phyloP scores from a whole-genome alignment of 1,140 invertebrate species.

The Phocides pigmalion region DNA sequence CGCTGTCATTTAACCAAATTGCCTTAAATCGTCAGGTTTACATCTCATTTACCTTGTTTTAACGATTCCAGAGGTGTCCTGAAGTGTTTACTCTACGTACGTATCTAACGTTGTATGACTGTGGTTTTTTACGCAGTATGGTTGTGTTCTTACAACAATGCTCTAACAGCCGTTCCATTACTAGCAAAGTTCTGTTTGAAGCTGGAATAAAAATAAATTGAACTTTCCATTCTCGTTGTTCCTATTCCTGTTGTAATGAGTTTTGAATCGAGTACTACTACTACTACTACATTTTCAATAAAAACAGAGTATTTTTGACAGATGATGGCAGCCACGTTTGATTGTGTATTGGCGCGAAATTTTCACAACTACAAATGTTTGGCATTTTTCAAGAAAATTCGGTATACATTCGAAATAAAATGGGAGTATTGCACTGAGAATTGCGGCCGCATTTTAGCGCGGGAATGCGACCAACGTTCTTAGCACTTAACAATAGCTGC shows the following conservation, averaged over 20 bases:
- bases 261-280: not conserved
- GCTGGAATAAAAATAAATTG: not conserved
- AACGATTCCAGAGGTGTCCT: slow-evolving; percentile 35
- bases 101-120: not conserved
- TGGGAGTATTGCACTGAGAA: too few species aligned
- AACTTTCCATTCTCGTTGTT: not conserved
- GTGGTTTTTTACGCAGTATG: not conserved
- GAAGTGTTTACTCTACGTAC: slow-evolving; percentile 17
- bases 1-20: slow-evolving; percentile 50
- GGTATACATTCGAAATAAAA: too few species aligned
- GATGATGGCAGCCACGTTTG: too few species aligned
- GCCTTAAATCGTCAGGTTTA: slow-evolving; percentile 53
- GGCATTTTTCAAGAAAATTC: too few species aligned
- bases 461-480: too few species aligned
- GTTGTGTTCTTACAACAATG: not conserved
- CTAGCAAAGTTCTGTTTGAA: not conserved
- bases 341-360: too few species aligned
- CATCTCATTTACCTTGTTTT: slow-evolving; percentile 56
- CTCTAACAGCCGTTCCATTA: not conserved
- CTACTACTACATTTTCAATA: too few species aligned
- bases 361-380: too few species aligned
- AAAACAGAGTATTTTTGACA: too few species aligned
- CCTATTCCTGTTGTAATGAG: not conserved
- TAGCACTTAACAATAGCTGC: too few species aligned
- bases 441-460: too few species aligned